Percentiles rank a stretch among this genome's conserved stretches.
Evolutionary conservation across 2,888 invertebrate species (phyloP).

Genomic region (Torymus auratus): DNA sequence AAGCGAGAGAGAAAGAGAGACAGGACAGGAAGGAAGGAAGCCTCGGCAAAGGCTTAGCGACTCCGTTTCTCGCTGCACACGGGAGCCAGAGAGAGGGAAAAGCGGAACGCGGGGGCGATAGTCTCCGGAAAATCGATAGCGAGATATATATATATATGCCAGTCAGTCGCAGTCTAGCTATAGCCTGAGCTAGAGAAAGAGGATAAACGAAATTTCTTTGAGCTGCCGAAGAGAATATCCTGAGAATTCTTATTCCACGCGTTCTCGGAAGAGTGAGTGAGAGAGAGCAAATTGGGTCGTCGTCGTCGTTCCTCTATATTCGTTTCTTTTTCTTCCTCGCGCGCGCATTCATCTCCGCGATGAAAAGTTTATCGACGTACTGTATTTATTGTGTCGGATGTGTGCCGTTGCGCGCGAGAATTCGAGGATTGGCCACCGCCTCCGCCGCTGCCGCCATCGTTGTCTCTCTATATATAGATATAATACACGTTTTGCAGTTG

Average conservation of each 20-base stretch:
- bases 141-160: not conserved
- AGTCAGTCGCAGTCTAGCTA: not conserved
- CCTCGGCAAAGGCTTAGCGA: not conserved
- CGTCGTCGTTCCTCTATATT: not conserved
- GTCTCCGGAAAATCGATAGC: constrained; percentile 33
- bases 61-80: not conserved
- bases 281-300: constrained; percentile 32
- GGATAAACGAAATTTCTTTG: constrained; percentile 30
- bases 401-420: not conserved
- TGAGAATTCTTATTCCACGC: not conserved
- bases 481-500: too few species aligned
- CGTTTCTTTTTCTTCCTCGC: not conserved
- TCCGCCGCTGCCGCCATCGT: too few species aligned
- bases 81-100: constrained; percentile 6
- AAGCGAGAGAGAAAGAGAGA: too few species aligned
- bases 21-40: too few species aligned
- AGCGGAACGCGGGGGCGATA: not conserved
- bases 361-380: constrained; percentile 19
- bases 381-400: not conserved
- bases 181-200: too few species aligned
- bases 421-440: not conserved
- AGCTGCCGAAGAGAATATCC: not conserved
- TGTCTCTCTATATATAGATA: too few species aligned
- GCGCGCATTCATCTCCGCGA: not conserved
- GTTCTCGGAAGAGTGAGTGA: not conserved